Evolutionary conservation across 2,797 vertebrate genomes (phyloP).

Genomic region (Moxostoma hubbsi): DNA sequence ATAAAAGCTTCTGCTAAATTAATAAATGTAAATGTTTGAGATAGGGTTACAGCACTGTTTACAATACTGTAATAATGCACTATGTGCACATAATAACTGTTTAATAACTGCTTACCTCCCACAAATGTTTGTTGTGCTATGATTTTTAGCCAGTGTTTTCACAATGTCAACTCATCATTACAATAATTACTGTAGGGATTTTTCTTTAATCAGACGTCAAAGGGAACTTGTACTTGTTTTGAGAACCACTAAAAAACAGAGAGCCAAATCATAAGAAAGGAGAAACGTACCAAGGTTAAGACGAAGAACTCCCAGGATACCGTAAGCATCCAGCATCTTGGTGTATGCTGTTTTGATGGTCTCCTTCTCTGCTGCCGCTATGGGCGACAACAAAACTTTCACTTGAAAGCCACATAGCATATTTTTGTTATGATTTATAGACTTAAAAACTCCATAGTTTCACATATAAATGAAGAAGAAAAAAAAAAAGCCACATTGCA

Average conservation of each 20-base stretch:
- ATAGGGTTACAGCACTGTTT: too few relatives aligned
- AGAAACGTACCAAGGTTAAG: slow-evolving; percentile 87
- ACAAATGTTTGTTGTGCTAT: background rate
- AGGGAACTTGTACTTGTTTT: slow-evolving; percentile 36
- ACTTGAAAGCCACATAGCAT: background rate
- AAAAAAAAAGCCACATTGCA: background rate
- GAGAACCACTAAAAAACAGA: slow-evolving; percentile 41
- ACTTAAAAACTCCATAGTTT: background rate
- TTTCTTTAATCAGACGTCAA: slow-evolving; percentile 47
- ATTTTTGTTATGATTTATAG: background rate
- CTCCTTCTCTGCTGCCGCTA: slow-evolving; percentile 95
- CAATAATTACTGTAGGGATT: background rate
- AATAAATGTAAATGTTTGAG: too few relatives aligned
- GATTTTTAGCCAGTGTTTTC: background rate
- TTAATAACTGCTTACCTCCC: background rate
- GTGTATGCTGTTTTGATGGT: slow-evolving; percentile 90
- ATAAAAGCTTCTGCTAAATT: too few relatives aligned
- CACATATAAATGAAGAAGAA: background rate
- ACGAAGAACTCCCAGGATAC: slow-evolving; percentile 92
- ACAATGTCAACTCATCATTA: slow-evolving; percentile 2
- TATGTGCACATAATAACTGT: background rate
- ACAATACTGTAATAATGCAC: background rate
- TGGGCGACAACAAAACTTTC: slow-evolving; percentile 1
- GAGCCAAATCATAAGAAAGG: background rate
- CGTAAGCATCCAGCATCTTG: slow-evolving; percentile 96